Evolutionary conservation across 2,113 vertebrate species (phyloP).

Genomic region (Prunella fulvescens): DNA sequence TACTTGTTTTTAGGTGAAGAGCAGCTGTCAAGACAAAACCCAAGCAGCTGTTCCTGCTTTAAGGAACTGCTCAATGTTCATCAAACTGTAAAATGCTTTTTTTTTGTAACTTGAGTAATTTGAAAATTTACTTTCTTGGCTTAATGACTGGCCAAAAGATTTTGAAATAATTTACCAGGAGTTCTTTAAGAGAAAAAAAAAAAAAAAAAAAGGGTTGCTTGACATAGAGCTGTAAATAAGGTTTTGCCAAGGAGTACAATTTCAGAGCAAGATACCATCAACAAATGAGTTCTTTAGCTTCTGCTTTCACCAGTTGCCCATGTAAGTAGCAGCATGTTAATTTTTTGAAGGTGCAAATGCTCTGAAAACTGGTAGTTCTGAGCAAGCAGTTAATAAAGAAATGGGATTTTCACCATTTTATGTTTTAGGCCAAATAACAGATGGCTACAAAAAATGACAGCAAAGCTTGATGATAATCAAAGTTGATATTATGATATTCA

Average conservation of each 20-base stretch:
- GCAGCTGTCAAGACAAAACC: slow-evolving; percentile 8
- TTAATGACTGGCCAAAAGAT: not conserved
- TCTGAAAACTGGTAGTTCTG: not conserved
- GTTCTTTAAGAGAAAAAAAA: not conserved
- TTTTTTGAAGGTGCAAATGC: not conserved
- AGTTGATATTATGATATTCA: not conserved
- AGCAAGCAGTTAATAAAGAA: not conserved
- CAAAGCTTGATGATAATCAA: not conserved
- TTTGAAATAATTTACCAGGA: not conserved
- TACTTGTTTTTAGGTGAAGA: not conserved
- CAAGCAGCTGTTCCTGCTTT: not conserved
- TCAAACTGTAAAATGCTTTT: not conserved
- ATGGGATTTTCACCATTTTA: not conserved
- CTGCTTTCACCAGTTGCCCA: not conserved
- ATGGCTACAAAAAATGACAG: not conserved
- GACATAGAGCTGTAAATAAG: not conserved
- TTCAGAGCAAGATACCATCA: not conserved
- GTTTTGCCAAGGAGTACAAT: not conserved
- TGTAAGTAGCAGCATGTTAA: not conserved
- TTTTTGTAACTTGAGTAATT: not conserved
- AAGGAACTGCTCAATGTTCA: not conserved
- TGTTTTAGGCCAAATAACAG: not conserved
- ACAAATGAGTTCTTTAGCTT: not conserved
- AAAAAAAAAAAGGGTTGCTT: not conserved
- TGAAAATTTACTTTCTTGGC: not conserved